Evolutionary conservation across 2,113 vertebrate genomes (phyloP).

Genomic region (Psilopsiagon aymara): DNA sequence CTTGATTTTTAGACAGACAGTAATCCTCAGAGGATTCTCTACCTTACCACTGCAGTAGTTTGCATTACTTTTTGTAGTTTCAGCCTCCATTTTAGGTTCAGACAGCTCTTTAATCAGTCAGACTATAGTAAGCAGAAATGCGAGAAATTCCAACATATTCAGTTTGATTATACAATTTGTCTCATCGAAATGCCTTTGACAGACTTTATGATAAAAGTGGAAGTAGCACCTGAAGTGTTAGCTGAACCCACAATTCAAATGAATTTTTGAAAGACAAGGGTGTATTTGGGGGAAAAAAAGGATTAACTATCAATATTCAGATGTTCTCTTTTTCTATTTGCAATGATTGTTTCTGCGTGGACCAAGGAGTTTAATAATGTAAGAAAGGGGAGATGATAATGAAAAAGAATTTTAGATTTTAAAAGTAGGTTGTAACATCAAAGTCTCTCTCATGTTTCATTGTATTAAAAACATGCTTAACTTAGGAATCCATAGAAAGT

Average conservation of each 20-base stretch:
- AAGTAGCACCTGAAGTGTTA: neutral
- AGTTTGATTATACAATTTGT: neutral
- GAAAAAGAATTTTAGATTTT: neutral
- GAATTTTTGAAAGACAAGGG: neutral
- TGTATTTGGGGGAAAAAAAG: neutral
- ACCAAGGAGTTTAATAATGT: neutral
- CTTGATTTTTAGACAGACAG: neutral
- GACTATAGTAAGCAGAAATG: neutral
- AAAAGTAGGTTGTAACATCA: neutral
- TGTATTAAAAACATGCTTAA: neutral
- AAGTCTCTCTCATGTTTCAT: neutral
- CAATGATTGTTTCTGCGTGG: neutral
- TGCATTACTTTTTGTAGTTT: neutral
- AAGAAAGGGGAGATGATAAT: neutral
- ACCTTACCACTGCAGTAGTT: neutral
- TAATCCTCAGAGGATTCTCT: neutral
- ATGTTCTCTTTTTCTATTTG: neutral
- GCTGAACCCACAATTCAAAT: neutral
- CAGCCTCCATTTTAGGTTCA: neutral
- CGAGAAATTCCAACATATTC: neutral
- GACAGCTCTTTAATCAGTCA: neutral
- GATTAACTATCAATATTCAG: neutral
- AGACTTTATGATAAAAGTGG: neutral
- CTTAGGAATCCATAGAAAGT: neutral
- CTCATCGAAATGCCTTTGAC: neutral